Evolutionary conservation across 1,140 invertebrate genomes (phyloP).

Genomic region (Heliconius himera): DNA sequence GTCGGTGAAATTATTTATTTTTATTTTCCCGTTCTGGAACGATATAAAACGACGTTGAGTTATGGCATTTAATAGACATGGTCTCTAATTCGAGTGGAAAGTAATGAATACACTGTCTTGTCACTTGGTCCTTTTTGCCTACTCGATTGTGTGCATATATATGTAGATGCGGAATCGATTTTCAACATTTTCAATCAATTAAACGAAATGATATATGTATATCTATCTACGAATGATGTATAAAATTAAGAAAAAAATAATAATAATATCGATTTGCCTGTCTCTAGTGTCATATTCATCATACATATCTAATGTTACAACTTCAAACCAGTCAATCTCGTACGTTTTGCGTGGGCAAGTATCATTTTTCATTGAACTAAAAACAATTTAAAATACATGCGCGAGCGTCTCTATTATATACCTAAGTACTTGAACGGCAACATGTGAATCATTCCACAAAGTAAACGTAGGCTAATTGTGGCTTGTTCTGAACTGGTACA

Average conservation of each 20-base stretch:
- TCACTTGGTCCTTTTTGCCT: too few species aligned
- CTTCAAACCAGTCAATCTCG: neutral
- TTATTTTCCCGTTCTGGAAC: too few species aligned
- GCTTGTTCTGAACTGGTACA: conserved; percentile 31
- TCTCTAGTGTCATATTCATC: neutral
- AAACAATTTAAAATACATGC: conserved; percentile 15
- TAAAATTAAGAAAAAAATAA: neutral
- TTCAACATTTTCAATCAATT: too few species aligned
- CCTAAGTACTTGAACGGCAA: neutral
- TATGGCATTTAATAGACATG: too few species aligned
- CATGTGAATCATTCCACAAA: conserved; percentile 15
- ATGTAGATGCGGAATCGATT: too few species aligned
- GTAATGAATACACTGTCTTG: too few species aligned
- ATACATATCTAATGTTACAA: neutral
- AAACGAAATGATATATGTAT: too few species aligned
- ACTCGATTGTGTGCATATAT: too few species aligned
- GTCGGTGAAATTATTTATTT: too few species aligned
- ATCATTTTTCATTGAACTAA: conserved; percentile 7
- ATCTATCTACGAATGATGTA: neutral
- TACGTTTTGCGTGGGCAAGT: neutral
- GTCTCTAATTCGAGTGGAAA: too few species aligned
- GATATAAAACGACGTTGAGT: too few species aligned
- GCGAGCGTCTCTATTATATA: neutral
- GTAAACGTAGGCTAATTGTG: conserved; percentile 32
- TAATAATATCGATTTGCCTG: neutral